These are phyloP conservation scores for Drosophila bocki DNA, from an alignment of 1,140 invertebrate genomes.

Conservation along the genomic window DNA sequence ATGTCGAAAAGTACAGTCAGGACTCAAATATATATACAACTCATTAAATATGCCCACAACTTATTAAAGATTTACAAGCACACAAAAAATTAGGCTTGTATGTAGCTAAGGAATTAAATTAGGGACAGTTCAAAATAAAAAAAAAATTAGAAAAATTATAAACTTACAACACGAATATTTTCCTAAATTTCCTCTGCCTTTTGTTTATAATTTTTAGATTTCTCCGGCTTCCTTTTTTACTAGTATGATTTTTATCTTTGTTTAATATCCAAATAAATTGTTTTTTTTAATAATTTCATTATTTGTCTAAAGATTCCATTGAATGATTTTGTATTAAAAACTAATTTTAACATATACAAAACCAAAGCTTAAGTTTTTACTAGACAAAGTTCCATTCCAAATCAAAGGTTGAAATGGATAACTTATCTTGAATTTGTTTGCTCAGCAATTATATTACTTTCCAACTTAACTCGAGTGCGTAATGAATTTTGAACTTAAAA, in stretches of 20 bases:
- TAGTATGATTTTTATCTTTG: too few species aligned
- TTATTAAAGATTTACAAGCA: conserved; percentile 1
- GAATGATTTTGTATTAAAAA: too few species aligned
- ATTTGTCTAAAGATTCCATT: neutral
- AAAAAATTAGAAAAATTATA: neutral
- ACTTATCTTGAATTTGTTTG: conserved; percentile 31
- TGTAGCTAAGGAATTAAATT: neutral
- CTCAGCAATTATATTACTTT: conserved; percentile 33
- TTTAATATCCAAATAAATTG: too few species aligned
- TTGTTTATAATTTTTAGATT: too few species aligned
- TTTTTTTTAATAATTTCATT: too few species aligned
- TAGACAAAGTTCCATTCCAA: neutral
- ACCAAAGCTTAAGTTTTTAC: neutral
- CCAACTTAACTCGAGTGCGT: conserved; percentile 20
- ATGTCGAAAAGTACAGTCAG: conserved; percentile 19
- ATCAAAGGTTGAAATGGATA: conserved; percentile 35
- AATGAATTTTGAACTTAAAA: conserved; percentile 35
- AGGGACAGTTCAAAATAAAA: neutral
- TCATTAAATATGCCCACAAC: neutral
- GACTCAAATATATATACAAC: neutral
- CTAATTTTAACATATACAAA: neutral
- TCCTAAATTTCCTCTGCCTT: too few species aligned
- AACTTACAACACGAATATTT: too few species aligned
- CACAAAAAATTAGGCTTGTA: neutral
- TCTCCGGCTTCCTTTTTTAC: too few species aligned